Percentiles rank a stretch among this genome's conserved stretches.
These are phyloP conservation scores for Trachelus tabidus DNA, from an alignment of 2,888 invertebrate species.

Conservation along the genomic window DNA sequence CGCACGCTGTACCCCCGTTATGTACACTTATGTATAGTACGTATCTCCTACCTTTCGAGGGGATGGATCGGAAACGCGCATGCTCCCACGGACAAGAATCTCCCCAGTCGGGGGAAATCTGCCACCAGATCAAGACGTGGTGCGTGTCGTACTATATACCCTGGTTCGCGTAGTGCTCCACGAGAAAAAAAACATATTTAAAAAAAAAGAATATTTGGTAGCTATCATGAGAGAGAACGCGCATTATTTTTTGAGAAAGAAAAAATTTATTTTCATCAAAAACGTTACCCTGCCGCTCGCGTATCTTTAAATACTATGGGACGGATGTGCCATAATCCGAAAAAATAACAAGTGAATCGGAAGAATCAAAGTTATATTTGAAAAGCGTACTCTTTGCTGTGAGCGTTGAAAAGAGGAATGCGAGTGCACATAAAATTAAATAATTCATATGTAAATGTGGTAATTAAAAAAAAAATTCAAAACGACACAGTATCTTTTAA, in stretches of 20 bases:
- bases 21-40: conserved; percentile 19
- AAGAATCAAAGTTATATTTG: not conserved
- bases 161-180: conserved; percentile 33
- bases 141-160: conserved; percentile 46
- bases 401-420: not conserved
- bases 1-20: conserved; percentile 35
- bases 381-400: not conserved
- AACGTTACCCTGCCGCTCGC: not conserved
- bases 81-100: conserved; percentile 59
- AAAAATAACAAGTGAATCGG: not conserved
- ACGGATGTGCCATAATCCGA: not conserved
- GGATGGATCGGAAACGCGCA: conserved; percentile 59
- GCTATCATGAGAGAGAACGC: not conserved
- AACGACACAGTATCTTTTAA: not conserved
- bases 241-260: not conserved
- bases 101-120: conserved; percentile 64
- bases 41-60: conserved; percentile 40
- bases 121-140: conserved; percentile 62
- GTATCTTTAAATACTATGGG: no score
- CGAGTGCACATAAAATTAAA: not conserved
- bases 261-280: not conserved
- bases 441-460: not conserved
- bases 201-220: not conserved
- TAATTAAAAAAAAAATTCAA: not conserved
- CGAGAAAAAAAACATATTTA: not conserved